Percentiles rank a stretch among this genome's conserved stretches.
Conservation (phyloP, 53 echinoderm and acorn worm genomes). For the Mesocentrotus franciscanus region DNA sequence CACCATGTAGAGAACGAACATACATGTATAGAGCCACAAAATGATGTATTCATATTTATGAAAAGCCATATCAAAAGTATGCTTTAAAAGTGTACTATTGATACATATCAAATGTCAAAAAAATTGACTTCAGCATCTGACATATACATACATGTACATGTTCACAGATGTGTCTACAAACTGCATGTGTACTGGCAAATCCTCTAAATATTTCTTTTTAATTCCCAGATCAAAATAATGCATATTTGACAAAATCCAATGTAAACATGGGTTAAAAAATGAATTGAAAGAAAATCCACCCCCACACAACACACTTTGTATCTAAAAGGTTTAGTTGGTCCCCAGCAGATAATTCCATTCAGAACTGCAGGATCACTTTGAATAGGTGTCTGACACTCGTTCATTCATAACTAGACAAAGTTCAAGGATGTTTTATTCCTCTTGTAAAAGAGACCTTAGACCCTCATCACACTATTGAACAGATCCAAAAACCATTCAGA, state of each 20-base stretch:
- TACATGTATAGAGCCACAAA: too few relatives aligned
- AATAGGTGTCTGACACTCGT: conserved; percentile 12
- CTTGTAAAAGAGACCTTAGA: neutral
- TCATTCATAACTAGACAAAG: conserved; percentile 49
- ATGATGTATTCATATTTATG: too few relatives aligned
- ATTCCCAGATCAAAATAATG: neutral
- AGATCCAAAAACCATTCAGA: too few relatives aligned
- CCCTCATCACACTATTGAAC: neutral
- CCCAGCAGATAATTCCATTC: neutral
- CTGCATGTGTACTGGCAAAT: neutral
- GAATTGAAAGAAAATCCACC: neutral
- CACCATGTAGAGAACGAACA: too few relatives aligned
- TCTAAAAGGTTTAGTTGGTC: neutral
- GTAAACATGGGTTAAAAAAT: neutral
- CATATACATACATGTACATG: neutral
- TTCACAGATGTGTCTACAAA: neutral
- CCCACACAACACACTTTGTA: neutral
- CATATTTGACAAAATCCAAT: conserved; percentile 10
- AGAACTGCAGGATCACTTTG: neutral
- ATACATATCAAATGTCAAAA: too few relatives aligned
- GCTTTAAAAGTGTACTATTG: too few relatives aligned
- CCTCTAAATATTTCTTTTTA: conserved; percentile 6
- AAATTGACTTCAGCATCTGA: too few relatives aligned
- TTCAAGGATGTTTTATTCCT: conserved; percentile 29
- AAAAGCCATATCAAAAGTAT: too few relatives aligned